Evolutionary conservation across 2,797 vertebrate species (phyloP).

Genomic region (Heteromormyrus szaboi): DNA sequence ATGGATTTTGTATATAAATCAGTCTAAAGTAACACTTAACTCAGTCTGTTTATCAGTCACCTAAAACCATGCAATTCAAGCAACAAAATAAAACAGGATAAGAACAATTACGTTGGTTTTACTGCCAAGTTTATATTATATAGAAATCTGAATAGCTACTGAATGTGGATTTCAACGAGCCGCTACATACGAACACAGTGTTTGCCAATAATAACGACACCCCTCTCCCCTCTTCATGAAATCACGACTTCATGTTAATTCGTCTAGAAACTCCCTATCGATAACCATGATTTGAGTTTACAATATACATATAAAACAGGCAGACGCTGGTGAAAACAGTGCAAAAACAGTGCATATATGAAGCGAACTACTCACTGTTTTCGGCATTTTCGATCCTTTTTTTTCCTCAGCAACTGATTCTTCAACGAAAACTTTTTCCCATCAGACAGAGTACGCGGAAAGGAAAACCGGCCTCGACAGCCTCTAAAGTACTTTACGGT

Average conservation of each 20-base stretch:
- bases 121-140: neutral
- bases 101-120: neutral
- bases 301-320: neutral
- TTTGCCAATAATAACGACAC: neutral
- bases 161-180: neutral
- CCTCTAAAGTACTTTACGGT: conserved; percentile 15
- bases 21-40: neutral
- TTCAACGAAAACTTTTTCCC: conserved; percentile 63
- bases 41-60: neutral
- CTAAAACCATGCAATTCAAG: neutral
- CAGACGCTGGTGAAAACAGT: neutral
- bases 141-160: neutral
- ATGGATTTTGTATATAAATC: neutral
- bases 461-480: conserved; percentile 22
- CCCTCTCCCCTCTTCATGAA: neutral
- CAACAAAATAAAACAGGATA: neutral
- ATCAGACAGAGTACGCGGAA: conserved; percentile 54
- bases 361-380: conserved; percentile 59
- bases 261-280: neutral
- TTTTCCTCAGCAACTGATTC: conserved; percentile 29
- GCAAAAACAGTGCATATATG: neutral
- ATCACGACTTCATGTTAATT: neutral
- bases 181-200: neutral
- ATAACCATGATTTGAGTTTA: neutral
- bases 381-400: conserved; percentile 60